Evolutionary conservation across 1,140 invertebrate species (phyloP).

Genomic region (Augochlora pura): DNA sequence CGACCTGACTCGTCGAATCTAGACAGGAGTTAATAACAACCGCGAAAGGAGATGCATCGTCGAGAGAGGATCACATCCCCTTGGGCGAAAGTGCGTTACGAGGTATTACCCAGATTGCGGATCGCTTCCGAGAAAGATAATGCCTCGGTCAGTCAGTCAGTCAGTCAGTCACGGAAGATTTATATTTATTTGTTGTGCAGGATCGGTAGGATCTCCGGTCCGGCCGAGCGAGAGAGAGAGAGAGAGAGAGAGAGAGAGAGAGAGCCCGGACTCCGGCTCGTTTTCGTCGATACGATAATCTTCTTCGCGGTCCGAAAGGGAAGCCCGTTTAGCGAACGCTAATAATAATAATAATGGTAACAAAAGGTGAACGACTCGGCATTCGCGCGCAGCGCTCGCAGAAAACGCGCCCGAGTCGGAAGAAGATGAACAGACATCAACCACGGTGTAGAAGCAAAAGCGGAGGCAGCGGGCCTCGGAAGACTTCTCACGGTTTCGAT

Average conservation of each 20-base stretch:
- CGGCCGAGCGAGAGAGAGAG: too few species aligned
- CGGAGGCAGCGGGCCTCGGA: too few species aligned
- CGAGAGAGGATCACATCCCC: slow-evolving; percentile 2
- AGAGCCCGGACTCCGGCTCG: too few species aligned
- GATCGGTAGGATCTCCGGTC: too few species aligned
- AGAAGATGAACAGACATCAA: too few species aligned
- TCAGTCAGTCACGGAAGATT: slow-evolving; percentile 5
- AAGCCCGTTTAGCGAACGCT: not conserved
- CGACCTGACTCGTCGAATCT: not conserved
- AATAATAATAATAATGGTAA: not conserved
- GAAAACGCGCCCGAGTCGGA: too few species aligned
- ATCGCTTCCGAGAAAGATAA: slow-evolving; percentile 29
- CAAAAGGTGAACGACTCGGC: not conserved
- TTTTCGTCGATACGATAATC: not conserved
- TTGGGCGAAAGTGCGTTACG: slow-evolving; percentile 20
- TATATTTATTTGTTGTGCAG: slow-evolving; percentile 14
- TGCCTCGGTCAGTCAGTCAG: not conserved
- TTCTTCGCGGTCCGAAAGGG: not conserved
- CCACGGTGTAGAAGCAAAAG: too few species aligned
- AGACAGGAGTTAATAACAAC: not conserved
- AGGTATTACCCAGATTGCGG: slow-evolving; percentile 17
- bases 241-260: too few species aligned
- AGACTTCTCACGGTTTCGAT: not conserved
- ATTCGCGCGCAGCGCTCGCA: too few species aligned
- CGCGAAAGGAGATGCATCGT: not conserved